Evolutionary conservation across 2,113 vertebrate genomes (phyloP), one percentile per base, ranked within the genome.

Genomic region (Phoxinus phoxinus): DNA sequence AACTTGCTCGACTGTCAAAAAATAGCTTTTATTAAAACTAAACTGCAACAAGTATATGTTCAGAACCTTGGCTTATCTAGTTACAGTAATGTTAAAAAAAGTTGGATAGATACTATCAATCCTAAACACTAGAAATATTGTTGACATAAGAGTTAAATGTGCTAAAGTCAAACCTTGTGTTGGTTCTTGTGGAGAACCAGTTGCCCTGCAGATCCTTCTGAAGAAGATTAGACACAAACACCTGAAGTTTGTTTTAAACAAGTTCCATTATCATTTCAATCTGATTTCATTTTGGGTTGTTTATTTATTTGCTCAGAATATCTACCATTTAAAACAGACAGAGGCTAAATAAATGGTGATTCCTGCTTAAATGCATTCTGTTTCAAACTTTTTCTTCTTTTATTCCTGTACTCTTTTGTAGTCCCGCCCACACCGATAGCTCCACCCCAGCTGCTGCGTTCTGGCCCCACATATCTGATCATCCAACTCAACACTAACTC

Each of bases 401-500:
- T n/a, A n/a, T n/a, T 46, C 3, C 44, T 48, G 41, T 74, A 27
- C 10, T 74, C 37, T 69, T 7, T 58, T 85, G 4, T 72, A 99
- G 98, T 98, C 86, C 97, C 98, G 8, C 97, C 97, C 0, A 96
- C 97, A 0, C 98, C 98, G 15, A 97, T 97, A 0, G 97, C 98
- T 0, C 97, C 98, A 0, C 98, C 97, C 0, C 97, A 98, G 93
- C 95, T 99, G 83, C 93, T 99, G 41, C 94, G 97, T 5, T 96
- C 97, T 0, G 98, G 97, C 15, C 95, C 98, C 83, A 99, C 98
- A 61, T 99, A 98, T 91, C 94, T 99, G 89, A 97, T 98, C 90
- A 97, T 99, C 89, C 97, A 98, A 90, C 97, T 99, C 84, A 99
- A 99, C 92, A 97, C 97, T 85, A 97, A 99, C 93, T 97, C 97